Evolutionary conservation across 2,113 vertebrate genomes (phyloP), one percentile per base, ranked within the genome.

Genomic region (Panthera tigris): DNA sequence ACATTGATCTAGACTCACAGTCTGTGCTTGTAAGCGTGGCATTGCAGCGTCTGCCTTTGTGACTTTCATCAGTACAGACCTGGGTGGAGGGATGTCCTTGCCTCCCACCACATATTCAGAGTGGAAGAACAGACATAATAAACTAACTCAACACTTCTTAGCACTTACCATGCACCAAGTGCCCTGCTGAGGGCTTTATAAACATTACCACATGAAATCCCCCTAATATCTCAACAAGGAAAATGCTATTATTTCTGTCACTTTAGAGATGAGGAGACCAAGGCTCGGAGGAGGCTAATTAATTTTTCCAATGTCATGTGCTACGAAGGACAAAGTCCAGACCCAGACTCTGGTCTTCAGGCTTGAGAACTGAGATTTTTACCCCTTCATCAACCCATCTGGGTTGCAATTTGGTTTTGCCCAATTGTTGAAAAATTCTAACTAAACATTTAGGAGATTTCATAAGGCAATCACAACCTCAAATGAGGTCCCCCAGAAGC

Each of bases 31-130:
- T 19, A 14, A 50, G 39, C 1, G 14, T 19, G 3, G 0, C 11
- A 2, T 4, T n/a, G 18, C 7, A 27, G 4, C 0, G 0, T 25
- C 41, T 21, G 52, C 5, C 50, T n/a, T 21, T 41, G 4, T 31
- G 45, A 27, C 16, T 68, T 16, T 6, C 14, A 4, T 31, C 29
- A 69, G 55, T 16, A 3, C 76, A 23, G 63, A 55, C 7, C 0
- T 4, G 15, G 63, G 45, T 45, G 45, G 21, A 18, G 2, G 8
- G 23, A 33, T 14, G 9, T 6, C 25, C 57, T 76, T 1, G 1
- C 23, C 33, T 13, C 11, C 29, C 2, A 4, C 31, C 31, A 14
- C 27, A 25, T 11, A 36, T 8, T 23, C 18, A 19, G 61, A 82
- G 7, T 7, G 25, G 36, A n/a, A 18, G 23, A n/a, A 23, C 45